phyloP scores from a whole-genome alignment of 2,797 vertebrate species.

The Muraenolepis orangiensis region DNA sequence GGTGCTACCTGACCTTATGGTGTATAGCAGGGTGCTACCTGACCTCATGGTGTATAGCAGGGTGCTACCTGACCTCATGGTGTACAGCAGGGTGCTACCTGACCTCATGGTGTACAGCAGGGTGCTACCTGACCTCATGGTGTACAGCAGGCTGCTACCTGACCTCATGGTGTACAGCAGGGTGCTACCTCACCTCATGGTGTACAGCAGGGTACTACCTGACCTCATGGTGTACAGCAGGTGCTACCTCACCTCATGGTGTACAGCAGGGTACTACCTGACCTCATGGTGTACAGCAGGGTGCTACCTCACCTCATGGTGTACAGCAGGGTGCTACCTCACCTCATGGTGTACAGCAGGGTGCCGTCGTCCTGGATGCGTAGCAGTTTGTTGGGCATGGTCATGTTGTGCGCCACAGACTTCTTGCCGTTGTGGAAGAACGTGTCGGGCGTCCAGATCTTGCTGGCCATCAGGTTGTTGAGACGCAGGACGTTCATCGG shows the following conservation, averaged over 20 bases:
- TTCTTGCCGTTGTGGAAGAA: slow-evolving; percentile 99
- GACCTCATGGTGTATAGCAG: slow-evolving; percentile 97
- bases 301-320: slow-evolving; percentile 87
- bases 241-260: slow-evolving; percentile 87
- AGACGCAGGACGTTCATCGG: slow-evolving; percentile 96
- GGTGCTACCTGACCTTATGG: too few species aligned
- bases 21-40: too few species aligned
- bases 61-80: too few species aligned
- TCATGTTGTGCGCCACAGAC: slow-evolving; percentile 98
- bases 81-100: too few species aligned
- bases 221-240: too few species aligned
- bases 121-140: too few species aligned
- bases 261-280: slow-evolving; percentile 91
- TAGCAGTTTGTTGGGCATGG: slow-evolving; percentile 96
- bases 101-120: slow-evolving; percentile 97
- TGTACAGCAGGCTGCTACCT: too few species aligned
- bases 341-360: slow-evolving; percentile 95
- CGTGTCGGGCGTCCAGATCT: slow-evolving; percentile 98
- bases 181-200: slow-evolving; percentile 90
- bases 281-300: too few species aligned
- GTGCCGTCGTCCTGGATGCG: slow-evolving; percentile 96
- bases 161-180: slow-evolving; percentile 97
- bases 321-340: slow-evolving; percentile 78
- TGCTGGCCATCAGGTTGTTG: slow-evolving; percentile 99
- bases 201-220: slow-evolving; percentile 93